Evolutionary conservation across 2,797 vertebrate species (phyloP).

Genomic region (Danio jaintianensis): DNA sequence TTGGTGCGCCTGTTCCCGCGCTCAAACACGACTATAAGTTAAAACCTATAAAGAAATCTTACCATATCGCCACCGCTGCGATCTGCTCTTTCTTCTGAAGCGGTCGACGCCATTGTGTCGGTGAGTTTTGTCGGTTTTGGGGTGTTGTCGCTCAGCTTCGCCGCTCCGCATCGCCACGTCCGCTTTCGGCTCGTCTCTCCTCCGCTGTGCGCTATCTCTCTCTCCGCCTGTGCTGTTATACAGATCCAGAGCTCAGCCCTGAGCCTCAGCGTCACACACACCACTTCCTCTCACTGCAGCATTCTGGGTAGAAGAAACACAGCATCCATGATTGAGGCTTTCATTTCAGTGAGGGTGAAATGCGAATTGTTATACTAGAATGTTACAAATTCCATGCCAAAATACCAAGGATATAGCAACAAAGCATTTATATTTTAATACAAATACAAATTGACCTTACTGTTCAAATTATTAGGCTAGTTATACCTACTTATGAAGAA

Average conservation of each 20-base stretch:
- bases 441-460: neutral
- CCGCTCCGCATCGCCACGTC: constrained; percentile 38
- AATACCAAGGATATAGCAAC: too few relatives aligned
- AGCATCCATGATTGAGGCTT: constrained; percentile 32
- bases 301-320: constrained; percentile 67
- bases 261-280: constrained; percentile 51
- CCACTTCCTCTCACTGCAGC: constrained; percentile 61
- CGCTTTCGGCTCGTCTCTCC: neutral
- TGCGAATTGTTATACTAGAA: rapidly evolving
- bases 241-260: constrained; percentile 74
- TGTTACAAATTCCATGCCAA: neutral
- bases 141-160: constrained; percentile 49
- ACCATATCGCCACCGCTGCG: constrained; percentile 62
- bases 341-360: neutral
- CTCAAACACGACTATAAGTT: constrained; percentile 54
- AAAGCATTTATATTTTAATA: neutral
- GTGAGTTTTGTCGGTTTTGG: constrained; percentile 64
- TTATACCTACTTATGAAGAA: too few relatives aligned
- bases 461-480: too few relatives aligned
- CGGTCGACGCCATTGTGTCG: constrained; percentile 40
- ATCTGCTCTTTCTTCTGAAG: constrained; percentile 66
- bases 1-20: constrained; percentile 69
- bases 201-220: constrained; percentile 67
- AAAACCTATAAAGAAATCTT: constrained; percentile 67
- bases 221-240: constrained; percentile 71